Conservation (phyloP, 1,140 invertebrate species). For the Druon quercuslanigerum region DNA sequence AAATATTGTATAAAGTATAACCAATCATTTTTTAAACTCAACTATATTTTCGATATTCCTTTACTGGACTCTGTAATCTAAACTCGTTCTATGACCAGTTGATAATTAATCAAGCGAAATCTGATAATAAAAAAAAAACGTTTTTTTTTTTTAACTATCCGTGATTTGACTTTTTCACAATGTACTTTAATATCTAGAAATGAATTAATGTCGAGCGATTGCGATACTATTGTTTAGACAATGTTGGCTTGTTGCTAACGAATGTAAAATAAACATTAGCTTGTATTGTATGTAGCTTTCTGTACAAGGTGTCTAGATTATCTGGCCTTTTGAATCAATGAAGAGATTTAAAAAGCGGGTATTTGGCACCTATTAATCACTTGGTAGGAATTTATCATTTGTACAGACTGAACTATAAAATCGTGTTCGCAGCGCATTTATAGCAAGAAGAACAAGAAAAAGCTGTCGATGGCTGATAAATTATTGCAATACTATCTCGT, state of each 20-base stretch:
- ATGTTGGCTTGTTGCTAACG: slow-evolving; percentile 32
- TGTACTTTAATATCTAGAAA: slow-evolving; percentile 33
- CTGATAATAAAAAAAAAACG: neutral
- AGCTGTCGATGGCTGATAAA: neutral
- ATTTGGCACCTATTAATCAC: no score
- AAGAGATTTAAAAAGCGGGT: no score
- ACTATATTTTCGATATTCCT: neutral
- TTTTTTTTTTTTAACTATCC: neutral
- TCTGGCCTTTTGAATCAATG: neutral
- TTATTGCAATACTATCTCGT: neutral
- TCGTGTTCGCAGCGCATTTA: neutral
- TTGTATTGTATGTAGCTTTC: slow-evolving; percentile 2
- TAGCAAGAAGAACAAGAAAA: neutral
- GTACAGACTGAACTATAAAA: neutral
- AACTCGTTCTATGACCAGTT: no score
- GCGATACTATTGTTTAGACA: neutral
- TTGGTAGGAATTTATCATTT: neutral
- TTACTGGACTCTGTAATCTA: neutral
- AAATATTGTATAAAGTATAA: no score
- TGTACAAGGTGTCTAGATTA: neutral
- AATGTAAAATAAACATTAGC: neutral
- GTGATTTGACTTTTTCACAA: slow-evolving; percentile 5
- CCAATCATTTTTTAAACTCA: neutral
- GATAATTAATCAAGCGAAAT: neutral
- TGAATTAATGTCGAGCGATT: neutral